Base-by-base conservation (phyloP, 2,888 invertebrate genomes). In the Blera fallax region DNA sequence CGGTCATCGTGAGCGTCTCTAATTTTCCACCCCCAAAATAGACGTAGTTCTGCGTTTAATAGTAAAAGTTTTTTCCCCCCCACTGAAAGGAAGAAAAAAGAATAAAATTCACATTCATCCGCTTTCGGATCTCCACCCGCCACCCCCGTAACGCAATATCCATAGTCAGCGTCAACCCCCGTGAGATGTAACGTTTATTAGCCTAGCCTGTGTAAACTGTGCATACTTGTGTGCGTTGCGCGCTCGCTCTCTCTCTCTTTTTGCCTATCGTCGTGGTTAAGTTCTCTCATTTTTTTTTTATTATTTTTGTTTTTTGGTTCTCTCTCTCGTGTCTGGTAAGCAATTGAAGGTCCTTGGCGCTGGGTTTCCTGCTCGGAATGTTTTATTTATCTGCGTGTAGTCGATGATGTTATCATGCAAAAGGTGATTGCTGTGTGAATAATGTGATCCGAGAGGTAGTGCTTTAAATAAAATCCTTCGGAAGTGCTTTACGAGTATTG, bases 341-440 rank as follows among this genome's bases (percentile, higher is more conserved):
- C 18, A 72, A 54, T 29, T 34, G 16, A 40, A 62, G 74, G 74
- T 84, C 84, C 84, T 79, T 74, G 79, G 50, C 69, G 69, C 72
- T 79, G 84, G 70, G 70, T 43, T 69, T 73, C 77, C 78, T 78
- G 60, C 24, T 62, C 24, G 18, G 56, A 76, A 74, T 81, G 76
- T 69, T 84, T 79, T 79, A 84, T 74, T 79, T 58, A 65, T 69
- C 18, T 69, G 58, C 54, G 62, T 67, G 54, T 45, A 83, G 73
- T 74, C 70, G 70, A 76, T 70, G 80, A 76, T 74, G 83, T 74
- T 84, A 79, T 77, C 82, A 62, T 52, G 50, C 74, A 16, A 79
- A 70, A 78, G 62, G 29, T 48, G 67, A 40, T 72, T 37, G 60
- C 77, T 60, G 52, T 79, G 62, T 69, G 34, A 78, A 72, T 77